Percentiles rank a stretch among this genome's conserved stretches.
These are phyloP conservation scores for Tuberolachnus salignus DNA, from an alignment of 2,888 invertebrate species.

Conservation along the genomic window DNA sequence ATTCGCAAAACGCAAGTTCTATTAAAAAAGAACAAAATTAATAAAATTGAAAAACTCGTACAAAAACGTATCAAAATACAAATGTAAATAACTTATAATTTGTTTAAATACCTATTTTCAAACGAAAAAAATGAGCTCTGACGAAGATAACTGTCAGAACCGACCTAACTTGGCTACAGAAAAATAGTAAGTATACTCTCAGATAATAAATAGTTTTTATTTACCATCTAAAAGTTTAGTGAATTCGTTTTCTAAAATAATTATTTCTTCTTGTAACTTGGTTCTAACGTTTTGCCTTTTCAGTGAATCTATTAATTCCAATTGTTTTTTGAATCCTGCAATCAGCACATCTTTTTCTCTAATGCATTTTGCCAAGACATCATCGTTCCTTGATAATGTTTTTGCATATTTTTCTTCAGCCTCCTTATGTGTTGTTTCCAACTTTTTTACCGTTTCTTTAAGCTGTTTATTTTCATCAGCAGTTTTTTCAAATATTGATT, in stretches of 20 bases:
- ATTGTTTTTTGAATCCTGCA: constrained; percentile 42
- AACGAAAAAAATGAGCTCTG: constrained; percentile 33
- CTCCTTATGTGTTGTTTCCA: constrained; percentile 11
- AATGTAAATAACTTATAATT: no score
- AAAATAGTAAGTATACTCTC: constrained; percentile 46
- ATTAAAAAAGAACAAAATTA: no score
- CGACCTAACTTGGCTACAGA: constrained; percentile 45
- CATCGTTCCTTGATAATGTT: constrained; percentile 22
- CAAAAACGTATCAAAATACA: no score
- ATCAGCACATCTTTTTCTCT: constrained; percentile 42
- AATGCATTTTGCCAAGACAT: constrained; percentile 11
- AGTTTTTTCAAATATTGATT: constrained; percentile 11
- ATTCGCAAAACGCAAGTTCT: background rate
- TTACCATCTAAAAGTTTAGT: constrained; percentile 41
- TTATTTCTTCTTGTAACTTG: constrained; percentile 41
- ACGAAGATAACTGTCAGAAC: background rate
- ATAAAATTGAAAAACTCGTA: no score
- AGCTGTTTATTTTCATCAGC: constrained; percentile 35
- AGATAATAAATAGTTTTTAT: constrained; percentile 8
- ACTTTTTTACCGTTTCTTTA: constrained; percentile 15
- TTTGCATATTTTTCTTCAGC: constrained; percentile 38
- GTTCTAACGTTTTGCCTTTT: constrained; percentile 33
- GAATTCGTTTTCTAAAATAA: constrained; percentile 40
- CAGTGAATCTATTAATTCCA: constrained; percentile 44
- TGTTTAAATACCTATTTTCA: background rate